Evolutionary conservation across 2,888 invertebrate species (phyloP).

Genomic region (Endotricha flammealis): DNA sequence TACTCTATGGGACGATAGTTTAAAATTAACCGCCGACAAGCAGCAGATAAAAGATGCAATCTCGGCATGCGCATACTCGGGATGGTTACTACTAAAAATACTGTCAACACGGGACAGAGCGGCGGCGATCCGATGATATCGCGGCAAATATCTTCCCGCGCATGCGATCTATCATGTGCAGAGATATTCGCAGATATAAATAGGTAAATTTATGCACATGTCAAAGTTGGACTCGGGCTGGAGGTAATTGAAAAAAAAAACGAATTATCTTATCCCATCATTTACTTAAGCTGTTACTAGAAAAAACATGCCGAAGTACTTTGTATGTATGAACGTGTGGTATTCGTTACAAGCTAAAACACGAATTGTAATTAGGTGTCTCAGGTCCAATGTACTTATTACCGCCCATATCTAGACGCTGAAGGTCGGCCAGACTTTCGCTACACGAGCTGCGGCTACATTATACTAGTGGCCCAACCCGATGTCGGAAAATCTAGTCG

Average conservation of each 20-base stretch:
- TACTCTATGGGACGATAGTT: conserved; percentile 37
- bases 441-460: conserved; percentile 46
- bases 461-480: conserved; percentile 57
- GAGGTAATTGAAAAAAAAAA: too few species aligned
- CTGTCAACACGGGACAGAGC: conserved; percentile 36
- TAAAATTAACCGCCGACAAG: conserved; percentile 48
- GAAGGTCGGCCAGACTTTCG: conserved; percentile 76
- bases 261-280: too few species aligned
- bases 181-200: too few species aligned
- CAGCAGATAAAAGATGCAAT: conserved; percentile 46
- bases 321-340: background rate
- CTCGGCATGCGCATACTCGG: conserved; percentile 35
- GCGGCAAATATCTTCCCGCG: conserved; percentile 31
- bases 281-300: too few species aligned
- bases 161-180: conserved; percentile 36
- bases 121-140: conserved; percentile 37
- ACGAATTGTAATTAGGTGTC: conserved; percentile 55
- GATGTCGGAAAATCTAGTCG: conserved; percentile 63
- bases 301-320: too few species aligned
- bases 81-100: conserved; percentile 49
- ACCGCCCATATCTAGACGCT: conserved; percentile 64
- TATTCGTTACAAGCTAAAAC: conserved; percentile 24
- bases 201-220: conserved; percentile 9
- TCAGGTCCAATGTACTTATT: conserved; percentile 53
- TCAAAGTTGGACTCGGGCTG: too few species aligned